Evolutionary conservation across 2,888 invertebrate species (phyloP), one percentile per base, ranked within the genome.

Genomic region (Sphinx pinastri): DNA sequence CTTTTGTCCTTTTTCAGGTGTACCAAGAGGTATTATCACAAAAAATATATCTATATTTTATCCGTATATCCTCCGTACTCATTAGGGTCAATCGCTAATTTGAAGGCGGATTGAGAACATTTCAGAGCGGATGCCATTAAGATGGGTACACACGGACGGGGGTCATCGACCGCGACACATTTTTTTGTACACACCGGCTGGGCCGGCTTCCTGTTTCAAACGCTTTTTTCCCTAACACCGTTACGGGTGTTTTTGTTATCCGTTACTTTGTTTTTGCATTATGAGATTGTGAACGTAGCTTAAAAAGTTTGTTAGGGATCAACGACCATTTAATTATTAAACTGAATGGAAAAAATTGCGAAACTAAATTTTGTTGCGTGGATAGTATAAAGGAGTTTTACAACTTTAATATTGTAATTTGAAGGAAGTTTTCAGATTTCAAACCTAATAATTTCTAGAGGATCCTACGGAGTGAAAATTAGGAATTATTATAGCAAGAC

Each of bases 181-280:
- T 87, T 82, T 91, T 92, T 90, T 89, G 84, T 85, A 80, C 78
- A 78, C 87, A 88, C 89, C 93, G 91, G 89, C 90, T 92, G 93
- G 81, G 86, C 82, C 77, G 83, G 86, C 79, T 92, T 94, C 94
- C 94, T 90, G 93, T 91, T 89, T 91, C 90, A 90, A 88, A 19
- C 47, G 19, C 38, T 92, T 91, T 88, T 88, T 88, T 81, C 85
- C 77, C 77, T 75, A 82, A 85, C 88, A 88, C 88, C 88, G 90
- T 85, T 85, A 87, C 86, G 78, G 83, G 83, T 81, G 78, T 79
- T 76, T 85, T 83, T 84, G 82, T 82, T 80, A 83, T 80, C 78
- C 77, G 79, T 14, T 59, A 59, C 63, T 16, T 19, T 51, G 69
- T 69, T 69, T 69, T 69, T 63, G 69, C 63, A 63, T 47, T 45